Conservation (phyloP, 2,888 invertebrate species). For the Erynnis tages region DNA sequence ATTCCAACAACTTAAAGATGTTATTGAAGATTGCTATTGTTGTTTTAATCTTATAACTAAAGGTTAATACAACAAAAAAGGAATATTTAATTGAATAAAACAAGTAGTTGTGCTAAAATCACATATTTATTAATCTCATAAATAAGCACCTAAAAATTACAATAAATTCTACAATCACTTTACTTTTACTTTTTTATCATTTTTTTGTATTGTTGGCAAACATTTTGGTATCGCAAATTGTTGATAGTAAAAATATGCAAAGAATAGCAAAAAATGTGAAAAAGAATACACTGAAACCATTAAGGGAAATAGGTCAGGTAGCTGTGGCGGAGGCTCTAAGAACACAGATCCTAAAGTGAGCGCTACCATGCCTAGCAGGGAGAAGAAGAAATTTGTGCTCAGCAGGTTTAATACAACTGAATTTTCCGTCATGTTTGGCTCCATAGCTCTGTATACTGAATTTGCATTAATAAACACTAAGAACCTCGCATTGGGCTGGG, state of each 20-base stretch:
- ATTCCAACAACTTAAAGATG: no score
- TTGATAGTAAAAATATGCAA: slow-evolving; percentile 87
- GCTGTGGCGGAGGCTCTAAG: slow-evolving; percentile 84
- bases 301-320: slow-evolving; percentile 92
- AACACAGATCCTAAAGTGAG: slow-evolving; percentile 81
- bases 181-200: slow-evolving; percentile 45
- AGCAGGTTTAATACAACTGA: slow-evolving; percentile 53
- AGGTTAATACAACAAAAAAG: no score
- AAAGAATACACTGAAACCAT: slow-evolving; percentile 91
- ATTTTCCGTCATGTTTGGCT: slow-evolving; percentile 45
- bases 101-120: no score
- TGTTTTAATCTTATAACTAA: no score
- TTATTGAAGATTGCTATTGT: no score
- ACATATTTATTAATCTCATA: no score
- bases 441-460: slow-evolving; percentile 50
- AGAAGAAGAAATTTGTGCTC: slow-evolving; percentile 71
- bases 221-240: slow-evolving; percentile 80
- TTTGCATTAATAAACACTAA: slow-evolving; percentile 66
- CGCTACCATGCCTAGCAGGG: slow-evolving; percentile 83
- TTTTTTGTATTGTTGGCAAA: slow-evolving; percentile 45
- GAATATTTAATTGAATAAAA: no score
- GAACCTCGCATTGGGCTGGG: slow-evolving; percentile 49
- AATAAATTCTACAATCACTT: slow-evolving; percentile 32
- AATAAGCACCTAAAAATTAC: no score
- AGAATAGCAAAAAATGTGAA: slow-evolving; percentile 88